These are phyloP conservation scores for Cathartes aura DNA, from an alignment of 2,113 vertebrate genomes.

Conservation along the genomic window DNA sequence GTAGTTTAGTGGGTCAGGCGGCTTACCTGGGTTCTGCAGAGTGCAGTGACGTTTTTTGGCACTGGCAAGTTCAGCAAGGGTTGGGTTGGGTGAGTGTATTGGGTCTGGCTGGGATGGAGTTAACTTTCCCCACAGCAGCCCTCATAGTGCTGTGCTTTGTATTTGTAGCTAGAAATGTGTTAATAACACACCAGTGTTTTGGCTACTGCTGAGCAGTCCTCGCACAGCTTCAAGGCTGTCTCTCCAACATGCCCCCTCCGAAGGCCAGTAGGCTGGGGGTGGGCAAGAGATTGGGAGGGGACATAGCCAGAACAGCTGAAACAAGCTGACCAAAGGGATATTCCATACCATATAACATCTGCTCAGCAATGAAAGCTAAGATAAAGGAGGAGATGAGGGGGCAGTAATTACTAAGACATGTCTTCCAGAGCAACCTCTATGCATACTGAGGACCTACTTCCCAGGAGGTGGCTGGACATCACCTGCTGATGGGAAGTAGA, in stretches of 20 bases:
- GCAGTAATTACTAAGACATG: neutral
- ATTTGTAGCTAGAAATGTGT: neutral
- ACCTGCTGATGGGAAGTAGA: neutral
- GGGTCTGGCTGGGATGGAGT: neutral
- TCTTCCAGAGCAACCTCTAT: rapidly evolving
- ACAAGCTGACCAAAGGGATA: neutral
- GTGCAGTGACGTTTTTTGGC: neutral
- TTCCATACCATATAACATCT: neutral
- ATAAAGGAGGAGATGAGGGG: neutral
- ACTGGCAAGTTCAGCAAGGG: neutral
- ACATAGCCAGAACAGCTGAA: neutral
- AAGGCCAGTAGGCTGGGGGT: neutral
- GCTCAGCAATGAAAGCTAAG: neutral
- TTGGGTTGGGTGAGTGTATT: neutral
- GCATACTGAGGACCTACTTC: rapidly evolving
- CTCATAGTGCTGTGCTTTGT: neutral
- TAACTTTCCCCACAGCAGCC: neutral
- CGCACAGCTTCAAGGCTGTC: rapidly evolving
- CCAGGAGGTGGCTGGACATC: neutral
- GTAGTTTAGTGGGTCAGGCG: neutral
- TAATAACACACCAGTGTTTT: neutral
- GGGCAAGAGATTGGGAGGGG: neutral
- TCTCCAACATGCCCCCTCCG: neutral
- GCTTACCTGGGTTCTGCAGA: neutral
- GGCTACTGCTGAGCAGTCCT: neutral